Evolutionary conservation across 1,140 invertebrate genomes (phyloP).

Genomic region (Oscheius sp.): DNA sequence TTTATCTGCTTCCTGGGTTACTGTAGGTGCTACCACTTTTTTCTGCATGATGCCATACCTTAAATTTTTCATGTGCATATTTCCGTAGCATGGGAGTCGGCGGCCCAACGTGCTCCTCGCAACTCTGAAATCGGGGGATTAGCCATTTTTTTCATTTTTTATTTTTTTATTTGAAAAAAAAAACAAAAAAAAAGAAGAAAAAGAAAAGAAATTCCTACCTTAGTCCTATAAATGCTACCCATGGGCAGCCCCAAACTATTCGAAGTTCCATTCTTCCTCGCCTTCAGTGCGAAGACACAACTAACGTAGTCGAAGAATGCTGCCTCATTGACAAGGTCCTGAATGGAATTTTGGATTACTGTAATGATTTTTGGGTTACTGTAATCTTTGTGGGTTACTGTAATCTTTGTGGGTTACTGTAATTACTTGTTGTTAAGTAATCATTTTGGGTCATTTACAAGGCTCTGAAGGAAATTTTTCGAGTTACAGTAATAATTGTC

Average conservation of each 20-base stretch:
- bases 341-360: too few species aligned
- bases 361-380: too few species aligned
- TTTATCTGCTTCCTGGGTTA: too few species aligned
- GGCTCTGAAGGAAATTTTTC: too few species aligned
- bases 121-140: neutral
- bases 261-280: slow-evolving; percentile 8
- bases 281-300: slow-evolving; percentile 45
- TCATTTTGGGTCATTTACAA: too few species aligned
- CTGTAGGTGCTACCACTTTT: too few species aligned
- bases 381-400: too few species aligned
- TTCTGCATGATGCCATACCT: too few species aligned
- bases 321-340: slow-evolving; percentile 38
- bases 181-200: too few species aligned
- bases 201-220: slow-evolving; percentile 28
- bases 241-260: slow-evolving; percentile 6
- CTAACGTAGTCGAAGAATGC: slow-evolving; percentile 39
- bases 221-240: slow-evolving; percentile 22
- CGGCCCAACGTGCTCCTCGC: slow-evolving; percentile 6
- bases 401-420: too few species aligned
- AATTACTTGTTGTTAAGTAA: too few species aligned
- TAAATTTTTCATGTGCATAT: slow-evolving; percentile 14
- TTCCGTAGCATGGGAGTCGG: slow-evolving; percentile 13
- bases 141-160: slow-evolving; percentile 25
- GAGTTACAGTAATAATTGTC: too few species aligned
- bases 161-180: neutral